A percentile compares a stretch with the other conserved stretches of the same genome.
These are phyloP conservation scores for Matsumyia berberina DNA, from an alignment of 2,888 invertebrate species.

Conservation along the genomic window DNA sequence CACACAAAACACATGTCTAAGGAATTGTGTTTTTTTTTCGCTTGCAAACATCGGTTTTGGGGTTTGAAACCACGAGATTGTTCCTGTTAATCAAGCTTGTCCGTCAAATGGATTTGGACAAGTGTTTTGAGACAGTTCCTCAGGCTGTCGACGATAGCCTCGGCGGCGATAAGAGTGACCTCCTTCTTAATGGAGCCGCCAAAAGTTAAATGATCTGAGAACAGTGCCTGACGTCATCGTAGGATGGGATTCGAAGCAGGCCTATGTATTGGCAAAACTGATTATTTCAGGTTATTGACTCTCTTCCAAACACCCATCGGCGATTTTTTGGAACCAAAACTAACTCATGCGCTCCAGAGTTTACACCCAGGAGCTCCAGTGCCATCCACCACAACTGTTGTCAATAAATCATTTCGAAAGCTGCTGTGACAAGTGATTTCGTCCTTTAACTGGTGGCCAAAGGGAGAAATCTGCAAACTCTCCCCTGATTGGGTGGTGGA, in stretches of 20 bases:
- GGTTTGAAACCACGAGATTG: conserved; percentile 21
- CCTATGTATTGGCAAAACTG: not conserved
- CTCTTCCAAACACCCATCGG: not conserved
- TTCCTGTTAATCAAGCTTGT: conserved; percentile 7
- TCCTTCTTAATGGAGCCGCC: not conserved
- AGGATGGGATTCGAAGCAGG: not conserved
- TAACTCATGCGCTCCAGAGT: conserved; percentile 40
- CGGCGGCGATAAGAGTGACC: conserved; percentile 27
- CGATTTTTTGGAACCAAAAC: not conserved
- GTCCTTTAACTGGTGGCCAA: conserved; percentile 37
- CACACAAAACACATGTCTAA: not conserved
- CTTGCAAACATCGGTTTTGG: not conserved
- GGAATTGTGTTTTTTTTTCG: not conserved
- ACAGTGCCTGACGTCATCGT: not conserved
- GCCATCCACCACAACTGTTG: not conserved
- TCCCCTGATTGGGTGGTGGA: conserved; percentile 32
- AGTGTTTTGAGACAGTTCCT: not conserved
- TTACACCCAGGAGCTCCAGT: not conserved
- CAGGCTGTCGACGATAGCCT: conserved; percentile 37
- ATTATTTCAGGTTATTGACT: conserved; percentile 42
- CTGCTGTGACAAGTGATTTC: conserved; percentile 16
- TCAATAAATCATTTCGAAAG: conserved; percentile 41
- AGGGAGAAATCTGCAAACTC: conserved; percentile 30
- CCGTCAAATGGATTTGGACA: conserved; percentile 14
- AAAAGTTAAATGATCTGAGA: conserved; percentile 6